phyloP scores from a whole-genome alignment of 2,113 vertebrate genomes.

The Aptenodytes forsteri region DNA sequence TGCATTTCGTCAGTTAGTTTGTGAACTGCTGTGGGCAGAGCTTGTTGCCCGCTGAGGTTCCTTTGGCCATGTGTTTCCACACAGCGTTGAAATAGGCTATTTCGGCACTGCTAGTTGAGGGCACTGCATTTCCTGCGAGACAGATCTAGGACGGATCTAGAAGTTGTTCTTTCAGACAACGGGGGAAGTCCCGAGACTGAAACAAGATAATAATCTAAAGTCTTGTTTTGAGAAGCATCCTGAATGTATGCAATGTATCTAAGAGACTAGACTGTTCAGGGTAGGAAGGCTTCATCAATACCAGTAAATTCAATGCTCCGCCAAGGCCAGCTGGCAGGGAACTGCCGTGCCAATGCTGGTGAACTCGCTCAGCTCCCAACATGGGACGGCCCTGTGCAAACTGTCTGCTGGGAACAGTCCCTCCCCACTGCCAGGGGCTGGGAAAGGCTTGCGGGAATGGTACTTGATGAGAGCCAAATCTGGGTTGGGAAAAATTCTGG shows the following conservation, averaged over 20 bases:
- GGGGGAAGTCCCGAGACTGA: not conserved
- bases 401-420: not conserved
- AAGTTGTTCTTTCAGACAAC: too few species aligned
- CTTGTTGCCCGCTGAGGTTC: accelerated
- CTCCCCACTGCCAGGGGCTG: not conserved
- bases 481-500: not conserved
- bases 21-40: not conserved
- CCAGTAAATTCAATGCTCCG: accelerated
- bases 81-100: accelerated
- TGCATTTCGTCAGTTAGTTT: too few species aligned
- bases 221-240: not conserved
- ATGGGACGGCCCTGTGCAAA: accelerated
- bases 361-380: not conserved
- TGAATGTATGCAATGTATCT: accelerated
- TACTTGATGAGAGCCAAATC: not conserved
- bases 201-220: not conserved
- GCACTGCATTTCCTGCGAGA: accelerated
- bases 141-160: not conserved
- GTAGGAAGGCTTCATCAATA: not conserved
- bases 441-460: not conserved
- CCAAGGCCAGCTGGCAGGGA: not conserved
- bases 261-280: accelerated
- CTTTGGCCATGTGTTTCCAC: accelerated
- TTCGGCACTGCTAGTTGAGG: accelerated
- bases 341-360: accelerated